Percentiles rank a stretch among this genome's conserved stretches.
Evolutionary conservation across 2,797 vertebrate species (phyloP).

Genomic region (Pitangus sulphuratus): DNA sequence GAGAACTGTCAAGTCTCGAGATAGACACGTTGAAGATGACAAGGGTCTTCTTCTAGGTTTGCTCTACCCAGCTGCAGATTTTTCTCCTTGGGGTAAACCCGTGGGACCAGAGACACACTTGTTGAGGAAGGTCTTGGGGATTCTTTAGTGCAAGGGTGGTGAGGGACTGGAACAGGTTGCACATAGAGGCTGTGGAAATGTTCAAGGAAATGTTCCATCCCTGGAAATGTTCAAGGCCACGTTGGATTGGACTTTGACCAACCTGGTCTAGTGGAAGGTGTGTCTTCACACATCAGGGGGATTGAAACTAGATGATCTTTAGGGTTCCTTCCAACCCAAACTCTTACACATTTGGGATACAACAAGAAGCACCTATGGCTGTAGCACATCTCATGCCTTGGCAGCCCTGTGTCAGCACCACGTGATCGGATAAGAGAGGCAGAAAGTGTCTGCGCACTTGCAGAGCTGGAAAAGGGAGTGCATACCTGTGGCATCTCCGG

Average conservation of each 20-base stretch:
- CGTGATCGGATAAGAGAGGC: accelerated
- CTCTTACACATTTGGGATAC: not conserved
- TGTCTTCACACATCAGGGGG: too few species aligned
- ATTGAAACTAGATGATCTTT: not conserved
- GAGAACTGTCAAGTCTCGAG: not conserved
- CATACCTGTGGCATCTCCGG: not conserved
- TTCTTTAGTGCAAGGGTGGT: not conserved
- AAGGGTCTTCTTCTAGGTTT: not conserved
- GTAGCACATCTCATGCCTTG: accelerated
- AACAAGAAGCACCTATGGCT: not conserved
- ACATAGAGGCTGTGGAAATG: not conserved
- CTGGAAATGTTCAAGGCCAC: not conserved
- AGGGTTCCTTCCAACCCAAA: not conserved
- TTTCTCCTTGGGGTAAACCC: not conserved
- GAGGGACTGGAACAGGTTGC: not conserved
- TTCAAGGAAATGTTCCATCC: not conserved
- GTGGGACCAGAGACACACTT: not conserved
- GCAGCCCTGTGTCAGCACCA: not conserved
- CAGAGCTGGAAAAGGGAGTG: not conserved
- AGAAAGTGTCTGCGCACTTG: not conserved
- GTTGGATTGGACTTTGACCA: not conserved
- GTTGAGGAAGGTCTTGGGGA: not conserved
- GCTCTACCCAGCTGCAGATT: not conserved
- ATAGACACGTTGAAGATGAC: not conserved
- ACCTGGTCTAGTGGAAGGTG: not conserved